Percentiles rank a stretch among this genome's conserved stretches.
Evolutionary conservation across 2,113 vertebrate species (phyloP).

Genomic region (Sander vitreus): DNA sequence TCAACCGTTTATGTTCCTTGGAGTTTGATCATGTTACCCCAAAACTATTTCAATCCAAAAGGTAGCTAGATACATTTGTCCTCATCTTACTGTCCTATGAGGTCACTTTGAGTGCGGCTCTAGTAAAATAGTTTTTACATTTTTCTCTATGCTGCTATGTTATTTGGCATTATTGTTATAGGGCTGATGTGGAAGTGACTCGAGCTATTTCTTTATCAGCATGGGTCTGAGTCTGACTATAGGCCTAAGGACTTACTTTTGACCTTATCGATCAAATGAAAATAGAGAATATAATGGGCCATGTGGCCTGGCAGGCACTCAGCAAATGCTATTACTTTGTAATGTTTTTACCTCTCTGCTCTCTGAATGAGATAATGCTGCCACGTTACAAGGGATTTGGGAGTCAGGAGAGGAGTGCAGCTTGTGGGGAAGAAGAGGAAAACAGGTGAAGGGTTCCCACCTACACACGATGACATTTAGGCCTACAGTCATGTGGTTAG

Average conservation of each 20-base stretch:
- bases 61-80: neutral
- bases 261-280: neutral
- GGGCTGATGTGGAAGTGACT: neutral
- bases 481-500: neutral
- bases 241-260: neutral
- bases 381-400: neutral
- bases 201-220: neutral
- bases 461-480: neutral
- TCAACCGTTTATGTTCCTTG: neutral
- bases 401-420: neutral
- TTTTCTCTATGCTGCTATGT: neutral
- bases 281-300: neutral
- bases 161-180: neutral
- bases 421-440: neutral
- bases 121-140: neutral
- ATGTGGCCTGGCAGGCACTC: neutral
- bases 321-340: too few species aligned
- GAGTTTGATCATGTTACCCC: neutral
- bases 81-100: neutral
- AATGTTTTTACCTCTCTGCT: neutral
- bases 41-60: neutral
- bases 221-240: neutral
- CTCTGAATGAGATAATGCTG: neutral
- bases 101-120: neutral
- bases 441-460: slow-evolving; percentile 13